Conservation (phyloP, 2,797 vertebrate genomes). For the Prunella strophiata region DNA sequence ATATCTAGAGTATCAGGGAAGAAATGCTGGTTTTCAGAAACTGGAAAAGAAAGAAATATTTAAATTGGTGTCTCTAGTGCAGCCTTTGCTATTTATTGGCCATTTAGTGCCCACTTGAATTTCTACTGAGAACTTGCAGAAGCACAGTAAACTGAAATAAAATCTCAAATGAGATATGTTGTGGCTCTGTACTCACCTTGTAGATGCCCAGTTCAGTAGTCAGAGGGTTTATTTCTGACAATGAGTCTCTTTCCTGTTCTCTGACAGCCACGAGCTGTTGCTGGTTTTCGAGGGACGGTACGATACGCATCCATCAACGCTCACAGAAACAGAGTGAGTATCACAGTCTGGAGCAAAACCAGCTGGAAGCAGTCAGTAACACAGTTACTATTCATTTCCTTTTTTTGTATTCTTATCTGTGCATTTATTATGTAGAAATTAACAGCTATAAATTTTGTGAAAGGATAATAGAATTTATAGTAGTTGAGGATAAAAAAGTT, state of each 20-base stretch:
- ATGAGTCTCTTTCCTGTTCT: not conserved
- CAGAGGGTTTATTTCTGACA: not conserved
- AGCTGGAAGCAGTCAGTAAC: not conserved
- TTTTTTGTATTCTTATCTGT: not conserved
- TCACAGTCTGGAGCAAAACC: not conserved
- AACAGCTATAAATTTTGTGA: not conserved
- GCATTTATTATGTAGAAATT: not conserved
- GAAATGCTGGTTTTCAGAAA: not conserved
- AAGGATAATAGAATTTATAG: not conserved
- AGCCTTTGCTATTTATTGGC: not conserved
- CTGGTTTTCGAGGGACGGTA: constrained; percentile 86
- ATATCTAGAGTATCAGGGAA: not conserved
- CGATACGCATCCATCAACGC: constrained; percentile 97
- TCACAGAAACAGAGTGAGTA: constrained; percentile 94
- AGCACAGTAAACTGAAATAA: not conserved
- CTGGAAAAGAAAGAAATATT: not conserved
- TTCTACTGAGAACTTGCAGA: not conserved
- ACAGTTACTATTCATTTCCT: not conserved
- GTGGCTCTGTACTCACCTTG: not conserved
- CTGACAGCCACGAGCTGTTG: constrained; percentile 91
- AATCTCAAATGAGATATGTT: not conserved
- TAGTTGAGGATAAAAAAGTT: not conserved
- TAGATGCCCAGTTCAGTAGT: not conserved
- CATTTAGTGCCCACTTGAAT: not conserved
- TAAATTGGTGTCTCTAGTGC: not conserved